These are phyloP conservation scores for Centropristis striata DNA, from an alignment of 2,113 vertebrate species.

Conservation along the genomic window DNA sequence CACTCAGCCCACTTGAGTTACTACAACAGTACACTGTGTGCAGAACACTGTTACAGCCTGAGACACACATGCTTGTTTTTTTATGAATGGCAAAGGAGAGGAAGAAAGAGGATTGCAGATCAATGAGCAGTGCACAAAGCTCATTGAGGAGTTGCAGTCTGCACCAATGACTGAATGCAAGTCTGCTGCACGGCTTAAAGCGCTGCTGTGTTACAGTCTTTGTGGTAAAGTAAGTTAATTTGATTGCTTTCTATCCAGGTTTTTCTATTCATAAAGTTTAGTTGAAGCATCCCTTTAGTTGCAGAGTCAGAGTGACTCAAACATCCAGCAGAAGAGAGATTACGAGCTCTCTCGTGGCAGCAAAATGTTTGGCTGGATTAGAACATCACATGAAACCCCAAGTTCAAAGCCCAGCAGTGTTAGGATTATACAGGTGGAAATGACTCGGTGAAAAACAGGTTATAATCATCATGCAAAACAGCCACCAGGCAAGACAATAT, in stretches of 20 bases:
- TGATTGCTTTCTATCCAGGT: no score
- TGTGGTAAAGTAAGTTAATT: no score
- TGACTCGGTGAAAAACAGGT: conserved; percentile 16
- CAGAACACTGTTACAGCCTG: neutral
- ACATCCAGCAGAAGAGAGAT: conserved; percentile 42
- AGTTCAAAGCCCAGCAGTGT: conserved; percentile 54
- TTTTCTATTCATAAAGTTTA: no score
- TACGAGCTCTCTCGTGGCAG: conserved; percentile 50
- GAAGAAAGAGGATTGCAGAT: conserved; percentile 29
- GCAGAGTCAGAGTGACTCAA: conserved; percentile 46
- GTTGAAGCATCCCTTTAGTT: neutral
- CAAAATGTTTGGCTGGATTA: conserved; percentile 74
- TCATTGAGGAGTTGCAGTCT: neutral
- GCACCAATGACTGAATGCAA: neutral
- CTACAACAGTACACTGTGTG: conserved; percentile 3
- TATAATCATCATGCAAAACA: conserved; percentile 18
- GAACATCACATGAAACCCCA: conserved; percentile 64
- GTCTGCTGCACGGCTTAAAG: neutral
- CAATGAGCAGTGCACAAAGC: conserved; percentile 27
- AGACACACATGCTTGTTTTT: conserved; percentile 38
- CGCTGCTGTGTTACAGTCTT: no score
- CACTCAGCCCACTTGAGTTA: conserved; percentile 6
- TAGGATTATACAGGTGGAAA: conserved; percentile 51
- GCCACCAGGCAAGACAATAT: neutral
- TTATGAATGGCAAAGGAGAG: conserved; percentile 40